phyloP scores from a whole-genome alignment of 2,797 vertebrate species.

The Anisognathus igniventris region DNA sequence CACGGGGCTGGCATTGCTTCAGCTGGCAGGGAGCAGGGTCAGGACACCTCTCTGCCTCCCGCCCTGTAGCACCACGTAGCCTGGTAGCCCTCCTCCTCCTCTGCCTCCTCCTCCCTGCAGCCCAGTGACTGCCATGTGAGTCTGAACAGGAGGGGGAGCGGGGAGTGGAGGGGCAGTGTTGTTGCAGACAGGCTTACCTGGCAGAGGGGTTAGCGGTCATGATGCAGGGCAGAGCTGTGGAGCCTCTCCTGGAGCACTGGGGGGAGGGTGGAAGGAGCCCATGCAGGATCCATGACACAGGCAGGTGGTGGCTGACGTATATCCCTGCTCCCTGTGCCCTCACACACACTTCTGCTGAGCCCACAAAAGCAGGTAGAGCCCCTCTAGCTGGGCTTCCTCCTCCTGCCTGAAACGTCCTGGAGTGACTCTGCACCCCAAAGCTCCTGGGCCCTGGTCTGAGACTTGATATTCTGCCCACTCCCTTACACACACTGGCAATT shows the following conservation, averaged over 20 bases:
- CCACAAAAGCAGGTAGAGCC: not conserved
- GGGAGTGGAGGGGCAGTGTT: not conserved
- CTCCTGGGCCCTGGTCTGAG: not conserved
- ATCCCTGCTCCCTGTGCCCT: not conserved
- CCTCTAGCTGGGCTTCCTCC: not conserved
- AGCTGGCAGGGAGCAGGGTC: not conserved
- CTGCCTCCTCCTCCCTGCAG: not conserved
- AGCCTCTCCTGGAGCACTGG: not conserved
- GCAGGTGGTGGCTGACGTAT: rapidly evolving
- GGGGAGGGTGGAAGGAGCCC: not conserved
- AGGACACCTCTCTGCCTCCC: not conserved
- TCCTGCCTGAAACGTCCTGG: not conserved
- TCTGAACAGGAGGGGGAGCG: not conserved
- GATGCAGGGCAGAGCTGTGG: rapidly evolving
- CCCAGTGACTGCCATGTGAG: not conserved
- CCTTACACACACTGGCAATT: conserved; percentile 60
- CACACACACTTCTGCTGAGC: not conserved
- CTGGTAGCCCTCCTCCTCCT: not conserved
- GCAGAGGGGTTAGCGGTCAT: not conserved
- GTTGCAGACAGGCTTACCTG: not conserved
- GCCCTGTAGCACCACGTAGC: not conserved
- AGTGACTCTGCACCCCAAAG: not conserved
- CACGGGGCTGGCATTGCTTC: rapidly evolving
- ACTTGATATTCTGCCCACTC: conserved; percentile 60
- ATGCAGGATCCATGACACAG: not conserved